Evolutionary conservation across 2,113 vertebrate species (phyloP).

Genomic region (Melanotaenia duboulayi): DNA sequence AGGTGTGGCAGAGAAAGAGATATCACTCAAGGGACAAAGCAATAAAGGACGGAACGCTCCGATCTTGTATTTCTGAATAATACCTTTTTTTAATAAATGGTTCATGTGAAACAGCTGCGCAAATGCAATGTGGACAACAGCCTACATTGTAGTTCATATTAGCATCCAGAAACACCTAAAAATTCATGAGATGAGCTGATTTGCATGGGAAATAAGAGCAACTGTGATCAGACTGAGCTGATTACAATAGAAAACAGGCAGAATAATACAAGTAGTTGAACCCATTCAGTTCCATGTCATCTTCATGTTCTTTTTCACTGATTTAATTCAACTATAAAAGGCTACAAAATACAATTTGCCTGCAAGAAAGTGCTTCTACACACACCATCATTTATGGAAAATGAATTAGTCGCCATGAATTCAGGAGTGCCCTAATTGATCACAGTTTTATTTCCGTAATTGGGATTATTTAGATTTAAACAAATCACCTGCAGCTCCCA

Average conservation of each 20-base stretch:
- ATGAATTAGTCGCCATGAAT: too few species aligned
- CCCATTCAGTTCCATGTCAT: background rate
- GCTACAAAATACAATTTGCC: too few species aligned
- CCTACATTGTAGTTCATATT: background rate
- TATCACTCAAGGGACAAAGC: constrained; percentile 14
- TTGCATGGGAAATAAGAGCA: constrained; percentile 43
- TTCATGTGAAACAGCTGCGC: background rate
- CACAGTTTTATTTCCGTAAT: too few species aligned
- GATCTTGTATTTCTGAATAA: background rate
- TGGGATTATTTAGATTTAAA: too few species aligned
- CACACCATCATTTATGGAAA: too few species aligned
- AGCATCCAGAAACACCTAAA: constrained; percentile 19
- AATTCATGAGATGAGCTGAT: constrained; percentile 25
- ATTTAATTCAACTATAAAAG: background rate
- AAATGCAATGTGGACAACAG: background rate
- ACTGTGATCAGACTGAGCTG: background rate
- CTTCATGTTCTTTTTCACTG: background rate
- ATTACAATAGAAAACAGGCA: constrained; percentile 30
- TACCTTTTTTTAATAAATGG: background rate
- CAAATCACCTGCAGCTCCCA: too few species aligned
- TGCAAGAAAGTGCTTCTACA: too few species aligned
- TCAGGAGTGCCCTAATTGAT: too few species aligned
- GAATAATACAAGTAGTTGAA: constrained; percentile 1
- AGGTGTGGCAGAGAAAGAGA: constrained; percentile 16
- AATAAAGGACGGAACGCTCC: background rate